A percentile compares a stretch with the other conserved stretches of the same genome.
Conservation (phyloP, 2,888 invertebrate species). For the Imbricaverruca yamaguchii region DNA sequence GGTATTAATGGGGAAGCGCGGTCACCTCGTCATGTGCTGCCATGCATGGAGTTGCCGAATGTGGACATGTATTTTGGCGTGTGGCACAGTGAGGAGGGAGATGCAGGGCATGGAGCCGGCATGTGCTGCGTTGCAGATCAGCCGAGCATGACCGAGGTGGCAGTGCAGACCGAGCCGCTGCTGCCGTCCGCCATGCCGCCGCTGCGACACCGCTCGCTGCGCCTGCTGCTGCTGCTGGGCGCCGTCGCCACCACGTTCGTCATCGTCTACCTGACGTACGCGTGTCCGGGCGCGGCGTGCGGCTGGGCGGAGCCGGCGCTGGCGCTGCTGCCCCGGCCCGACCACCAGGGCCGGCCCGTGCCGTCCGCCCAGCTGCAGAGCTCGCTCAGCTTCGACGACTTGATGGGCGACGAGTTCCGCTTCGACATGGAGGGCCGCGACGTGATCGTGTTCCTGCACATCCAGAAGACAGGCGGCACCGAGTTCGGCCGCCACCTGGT, state of each 20-base stretch:
- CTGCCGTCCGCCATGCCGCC: background rate
- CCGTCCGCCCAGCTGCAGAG: background rate
- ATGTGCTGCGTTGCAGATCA: too few species aligned
- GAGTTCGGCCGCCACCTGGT: conserved; percentile 93
- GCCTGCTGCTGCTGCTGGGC: conserved; percentile 9
- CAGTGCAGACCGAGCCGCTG: background rate
- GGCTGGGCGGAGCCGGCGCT: conserved; percentile 2
- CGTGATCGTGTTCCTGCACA: conserved; percentile 96
- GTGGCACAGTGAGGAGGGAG: too few species aligned
- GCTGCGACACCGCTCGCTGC: background rate
- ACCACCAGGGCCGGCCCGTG: conserved; percentile 7
- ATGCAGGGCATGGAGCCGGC: too few species aligned
- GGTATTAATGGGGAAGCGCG: too few species aligned
- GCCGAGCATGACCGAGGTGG: background rate
- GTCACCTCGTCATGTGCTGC: too few species aligned
- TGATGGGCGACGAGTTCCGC: conserved; percentile 50
- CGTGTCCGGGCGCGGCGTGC: background rate
- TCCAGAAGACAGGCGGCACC: conserved; percentile 98
- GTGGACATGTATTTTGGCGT: too few species aligned
- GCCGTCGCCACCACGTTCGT: background rate
- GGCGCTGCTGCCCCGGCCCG: background rate
- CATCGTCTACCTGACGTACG: conserved; percentile 12
- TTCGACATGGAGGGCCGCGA: conserved; percentile 89
- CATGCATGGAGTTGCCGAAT: too few species aligned
- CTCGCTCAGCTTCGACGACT: conserved; percentile 29